Evolutionary conservation across 1,140 invertebrate species (phyloP).

Genomic region (Calycopis cecrops): DNA sequence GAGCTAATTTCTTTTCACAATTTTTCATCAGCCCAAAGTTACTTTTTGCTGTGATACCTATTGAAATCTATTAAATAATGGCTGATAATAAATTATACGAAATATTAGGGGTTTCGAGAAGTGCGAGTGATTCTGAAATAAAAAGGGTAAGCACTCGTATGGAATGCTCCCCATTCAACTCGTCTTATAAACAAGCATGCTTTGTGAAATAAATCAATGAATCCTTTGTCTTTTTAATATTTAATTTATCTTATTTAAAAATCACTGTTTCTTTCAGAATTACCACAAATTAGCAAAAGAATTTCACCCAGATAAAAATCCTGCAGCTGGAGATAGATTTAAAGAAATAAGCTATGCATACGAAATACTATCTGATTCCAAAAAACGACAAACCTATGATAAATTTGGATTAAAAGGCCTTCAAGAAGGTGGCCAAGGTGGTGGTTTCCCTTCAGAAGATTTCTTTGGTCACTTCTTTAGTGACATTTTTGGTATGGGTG

Average conservation of each 20-base stretch:
- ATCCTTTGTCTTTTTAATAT: conserved; percentile 16
- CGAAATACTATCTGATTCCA: conserved; percentile 86
- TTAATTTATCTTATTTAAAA: conserved; percentile 16
- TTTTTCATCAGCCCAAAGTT: conserved; percentile 31
- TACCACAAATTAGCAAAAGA: conserved; percentile 91
- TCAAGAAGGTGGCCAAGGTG: conserved; percentile 82
- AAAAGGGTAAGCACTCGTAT: conserved; percentile 83
- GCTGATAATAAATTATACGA: conserved; percentile 90
- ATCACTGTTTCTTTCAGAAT: conserved; percentile 73
- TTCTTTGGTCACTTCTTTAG: conserved; percentile 81
- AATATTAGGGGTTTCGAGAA: conserved; percentile 84
- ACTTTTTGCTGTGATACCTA: conserved; percentile 37
- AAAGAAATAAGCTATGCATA: conserved; percentile 94
- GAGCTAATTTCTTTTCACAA: conserved; percentile 22
- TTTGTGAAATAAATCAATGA: conserved; percentile 29
- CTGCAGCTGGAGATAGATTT: conserved; percentile 88
- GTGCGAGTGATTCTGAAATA: conserved; percentile 87
- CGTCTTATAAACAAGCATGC: conserved; percentile 25
- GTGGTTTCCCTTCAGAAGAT: conserved; percentile 76
- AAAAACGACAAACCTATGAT: conserved; percentile 84
- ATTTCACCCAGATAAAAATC: conserved; percentile 93
- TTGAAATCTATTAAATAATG: conserved; percentile 57
- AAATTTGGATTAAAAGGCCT: conserved; percentile 86
- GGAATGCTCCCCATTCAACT: neutral
- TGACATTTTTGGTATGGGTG: conserved; percentile 79